Percentiles rank a stretch among this genome's conserved stretches.
phyloP scores from a whole-genome alignment of 1,140 invertebrate genomes.

The Copidosoma floridanum region DNA sequence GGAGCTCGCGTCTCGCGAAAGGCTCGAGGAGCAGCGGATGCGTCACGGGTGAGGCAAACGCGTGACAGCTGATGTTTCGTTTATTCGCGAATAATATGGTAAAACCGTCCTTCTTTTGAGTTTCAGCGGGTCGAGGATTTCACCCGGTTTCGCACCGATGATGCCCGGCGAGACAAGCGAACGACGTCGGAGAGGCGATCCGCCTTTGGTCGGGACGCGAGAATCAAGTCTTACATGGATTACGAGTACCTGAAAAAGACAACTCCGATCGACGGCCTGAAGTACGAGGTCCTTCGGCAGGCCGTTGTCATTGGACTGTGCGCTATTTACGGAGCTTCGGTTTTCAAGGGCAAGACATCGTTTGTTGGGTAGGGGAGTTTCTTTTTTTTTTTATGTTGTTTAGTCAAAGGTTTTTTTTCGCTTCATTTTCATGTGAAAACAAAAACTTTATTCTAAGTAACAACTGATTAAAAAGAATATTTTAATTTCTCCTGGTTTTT shows the following conservation, averaged over 20 bases:
- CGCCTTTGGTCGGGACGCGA: background rate
- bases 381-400: too few species aligned
- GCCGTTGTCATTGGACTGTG: constrained; percentile 39
- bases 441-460: too few species aligned
- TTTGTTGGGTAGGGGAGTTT: constrained; percentile 37
- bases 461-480: too few species aligned
- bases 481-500: too few species aligned
- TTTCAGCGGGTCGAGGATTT: too few species aligned
- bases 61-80: too few species aligned
- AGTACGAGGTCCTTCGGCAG: constrained; percentile 36
- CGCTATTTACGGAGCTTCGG: constrained; percentile 39
- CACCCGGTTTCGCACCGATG: background rate
- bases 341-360: constrained; percentile 38
- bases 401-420: too few species aligned
- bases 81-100: too few species aligned
- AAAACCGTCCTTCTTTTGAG: too few species aligned
- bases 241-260: constrained; percentile 20
- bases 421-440: too few species aligned
- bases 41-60: constrained; percentile 5
- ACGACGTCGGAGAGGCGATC: background rate
- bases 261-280: constrained; percentile 5
- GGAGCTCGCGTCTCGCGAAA: too few species aligned
- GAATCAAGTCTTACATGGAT: background rate
- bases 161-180: background rate
- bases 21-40: background rate